Conservation (phyloP, 2,888 invertebrate species). For the Drosophila incognita region DNA sequence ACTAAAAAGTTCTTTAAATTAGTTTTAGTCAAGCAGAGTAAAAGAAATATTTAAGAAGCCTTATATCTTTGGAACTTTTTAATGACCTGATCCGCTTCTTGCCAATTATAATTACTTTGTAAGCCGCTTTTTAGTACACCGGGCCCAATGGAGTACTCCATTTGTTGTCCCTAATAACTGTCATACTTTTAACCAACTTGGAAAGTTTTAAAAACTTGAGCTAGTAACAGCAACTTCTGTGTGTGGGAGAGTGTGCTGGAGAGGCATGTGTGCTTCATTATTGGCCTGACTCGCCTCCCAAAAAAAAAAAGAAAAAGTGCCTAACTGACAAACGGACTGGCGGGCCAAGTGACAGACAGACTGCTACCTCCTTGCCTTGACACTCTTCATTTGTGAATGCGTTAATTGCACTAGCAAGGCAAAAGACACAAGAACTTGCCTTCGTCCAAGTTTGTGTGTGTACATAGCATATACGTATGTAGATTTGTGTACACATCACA, state of each 20-base stretch:
- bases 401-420: conserved; percentile 74
- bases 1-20: background rate
- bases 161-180: conserved; percentile 26
- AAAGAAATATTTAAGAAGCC: background rate
- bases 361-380: conserved; percentile 66
- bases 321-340: conserved; percentile 41
- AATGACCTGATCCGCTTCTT: conserved; percentile 25
- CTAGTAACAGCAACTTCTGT: conserved; percentile 15
- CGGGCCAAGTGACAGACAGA: conserved; percentile 21
- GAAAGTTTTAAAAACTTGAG: conserved; percentile 44
- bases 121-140: conserved; percentile 41
- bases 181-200: conserved; percentile 36
- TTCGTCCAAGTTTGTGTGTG: conserved; percentile 26
- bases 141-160: conserved; percentile 34
- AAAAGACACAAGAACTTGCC: conserved; percentile 49
- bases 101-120: conserved; percentile 32
- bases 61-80: conserved; percentile 35
- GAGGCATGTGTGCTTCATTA: conserved; percentile 28
- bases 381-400: conserved; percentile 80
- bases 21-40: background rate
- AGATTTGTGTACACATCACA: conserved; percentile 45
- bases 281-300: conserved; percentile 40
- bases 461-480: conserved; percentile 40
- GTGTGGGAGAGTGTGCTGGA: background rate
- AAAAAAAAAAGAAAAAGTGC: conserved; percentile 40